Evolutionary conservation across 1,140 invertebrate species (phyloP).

Genomic region (Drosophila suzukii): DNA sequence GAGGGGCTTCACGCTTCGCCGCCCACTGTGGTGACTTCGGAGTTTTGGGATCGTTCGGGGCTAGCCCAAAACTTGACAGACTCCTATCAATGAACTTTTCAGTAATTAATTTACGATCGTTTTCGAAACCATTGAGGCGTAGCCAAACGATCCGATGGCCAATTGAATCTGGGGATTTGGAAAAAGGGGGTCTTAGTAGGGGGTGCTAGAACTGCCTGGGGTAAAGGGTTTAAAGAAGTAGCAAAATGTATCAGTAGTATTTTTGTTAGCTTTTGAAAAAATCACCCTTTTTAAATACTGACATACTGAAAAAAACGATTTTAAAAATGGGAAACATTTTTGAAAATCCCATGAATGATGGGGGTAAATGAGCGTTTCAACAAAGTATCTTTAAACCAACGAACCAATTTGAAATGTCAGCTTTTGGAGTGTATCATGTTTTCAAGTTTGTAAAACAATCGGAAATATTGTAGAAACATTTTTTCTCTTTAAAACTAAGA

Average conservation of each 20-base stretch:
- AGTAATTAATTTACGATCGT: constrained; percentile 72
- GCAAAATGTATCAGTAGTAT: neutral
- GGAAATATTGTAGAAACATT: too few species aligned
- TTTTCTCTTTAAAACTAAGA: too few species aligned
- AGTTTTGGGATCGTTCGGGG: constrained; percentile 29
- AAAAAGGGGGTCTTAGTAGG: neutral
- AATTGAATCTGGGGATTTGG: constrained; percentile 44
- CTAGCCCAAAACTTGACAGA: constrained; percentile 30
- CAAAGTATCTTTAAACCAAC: too few species aligned
- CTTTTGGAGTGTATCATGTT: too few species aligned
- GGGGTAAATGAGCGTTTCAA: too few species aligned
- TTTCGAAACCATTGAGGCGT: constrained; percentile 43
- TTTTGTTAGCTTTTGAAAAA: too few species aligned
- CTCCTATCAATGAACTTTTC: constrained; percentile 61
- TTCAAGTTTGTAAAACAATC: too few species aligned
- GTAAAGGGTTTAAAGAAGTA: neutral
- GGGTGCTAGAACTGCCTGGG: neutral
- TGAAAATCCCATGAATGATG: too few species aligned
- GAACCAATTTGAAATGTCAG: too few species aligned
- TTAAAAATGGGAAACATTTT: too few species aligned
- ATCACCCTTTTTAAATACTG: too few species aligned
- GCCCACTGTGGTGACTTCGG: constrained; percentile 8
- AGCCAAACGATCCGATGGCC: constrained; percentile 22
- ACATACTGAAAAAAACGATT: too few species aligned
- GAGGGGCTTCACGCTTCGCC: constrained; percentile 50